These are phyloP conservation scores for Rhynchonycteris naso DNA, from an alignment of 2,797 vertebrate genomes.

Conservation along the genomic window DNA sequence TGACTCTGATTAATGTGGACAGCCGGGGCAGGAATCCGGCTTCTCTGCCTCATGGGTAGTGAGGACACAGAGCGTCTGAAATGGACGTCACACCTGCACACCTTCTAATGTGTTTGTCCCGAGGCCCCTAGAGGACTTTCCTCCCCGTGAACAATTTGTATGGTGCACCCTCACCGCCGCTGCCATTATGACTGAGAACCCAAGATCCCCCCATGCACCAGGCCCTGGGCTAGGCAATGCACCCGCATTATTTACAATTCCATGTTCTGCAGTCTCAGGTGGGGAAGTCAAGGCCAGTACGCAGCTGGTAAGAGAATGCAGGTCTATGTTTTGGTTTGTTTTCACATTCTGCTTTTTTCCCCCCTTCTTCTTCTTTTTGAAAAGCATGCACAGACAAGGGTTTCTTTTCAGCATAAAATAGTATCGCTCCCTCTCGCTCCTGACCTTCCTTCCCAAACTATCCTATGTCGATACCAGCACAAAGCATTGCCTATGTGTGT, in stretches of 20 bases:
- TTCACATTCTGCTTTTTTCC: not conserved
- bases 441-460: not conserved
- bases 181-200: not conserved
- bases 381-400: not conserved
- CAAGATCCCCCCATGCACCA: not conserved
- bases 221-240: not conserved
- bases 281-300: not conserved
- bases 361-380: not conserved
- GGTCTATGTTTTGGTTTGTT: not conserved
- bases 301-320: accelerated
- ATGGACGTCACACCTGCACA: not conserved
- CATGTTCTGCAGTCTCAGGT: not conserved
- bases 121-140: not conserved
- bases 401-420: not conserved
- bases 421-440: not conserved
- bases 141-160: not conserved
- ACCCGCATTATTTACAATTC: not conserved
- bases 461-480: not conserved
- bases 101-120: accelerated
- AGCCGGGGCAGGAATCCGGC: not conserved
- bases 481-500: accelerated
- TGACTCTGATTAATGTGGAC: conserved; percentile 60
- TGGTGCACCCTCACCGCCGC: accelerated
- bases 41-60: not conserved
- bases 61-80: not conserved